Percentiles rank a stretch among this genome's conserved stretches.
These are phyloP conservation scores for Neoscelio sp. DNA, from an alignment of 2,888 invertebrate species.

Conservation along the genomic window DNA sequence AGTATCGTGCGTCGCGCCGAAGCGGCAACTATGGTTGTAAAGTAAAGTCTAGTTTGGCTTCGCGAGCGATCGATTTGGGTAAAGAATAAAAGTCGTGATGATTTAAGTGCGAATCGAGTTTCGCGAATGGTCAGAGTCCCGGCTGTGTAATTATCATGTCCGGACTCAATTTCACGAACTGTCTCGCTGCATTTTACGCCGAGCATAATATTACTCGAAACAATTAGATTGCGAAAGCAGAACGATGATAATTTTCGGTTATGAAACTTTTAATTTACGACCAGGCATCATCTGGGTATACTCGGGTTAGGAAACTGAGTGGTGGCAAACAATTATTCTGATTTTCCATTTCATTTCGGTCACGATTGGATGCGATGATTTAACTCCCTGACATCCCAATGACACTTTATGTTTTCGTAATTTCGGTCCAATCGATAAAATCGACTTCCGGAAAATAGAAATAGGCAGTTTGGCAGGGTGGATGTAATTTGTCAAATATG, in stretches of 20 bases:
- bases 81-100: slow-evolving; percentile 12
- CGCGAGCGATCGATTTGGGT: no score
- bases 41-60: no score
- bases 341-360: neutral
- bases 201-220: neutral
- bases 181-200: slow-evolving; percentile 36
- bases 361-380: no score
- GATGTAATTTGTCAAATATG: slow-evolving; percentile 9
- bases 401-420: no score
- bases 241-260: slow-evolving; percentile 26
- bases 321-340: neutral
- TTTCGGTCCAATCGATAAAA: neutral
- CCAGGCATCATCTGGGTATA: neutral
- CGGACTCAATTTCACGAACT: slow-evolving; percentile 24
- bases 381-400: no score
- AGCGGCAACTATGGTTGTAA: no score
- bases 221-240: slow-evolving; percentile 43
- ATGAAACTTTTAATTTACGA: slow-evolving; percentile 45
- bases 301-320: slow-evolving; percentile 15
- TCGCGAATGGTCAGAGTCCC: slow-evolving; percentile 21
- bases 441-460: slow-evolving; percentile 20
- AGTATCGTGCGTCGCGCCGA: slow-evolving; percentile 77
- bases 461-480: slow-evolving; percentile 12
- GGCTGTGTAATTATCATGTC: slow-evolving; percentile 31
- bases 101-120: slow-evolving; percentile 51